These are phyloP conservation scores for Ommatoiulus sabulosus DNA, from an alignment of 2,888 invertebrate species.

Conservation along the genomic window DNA sequence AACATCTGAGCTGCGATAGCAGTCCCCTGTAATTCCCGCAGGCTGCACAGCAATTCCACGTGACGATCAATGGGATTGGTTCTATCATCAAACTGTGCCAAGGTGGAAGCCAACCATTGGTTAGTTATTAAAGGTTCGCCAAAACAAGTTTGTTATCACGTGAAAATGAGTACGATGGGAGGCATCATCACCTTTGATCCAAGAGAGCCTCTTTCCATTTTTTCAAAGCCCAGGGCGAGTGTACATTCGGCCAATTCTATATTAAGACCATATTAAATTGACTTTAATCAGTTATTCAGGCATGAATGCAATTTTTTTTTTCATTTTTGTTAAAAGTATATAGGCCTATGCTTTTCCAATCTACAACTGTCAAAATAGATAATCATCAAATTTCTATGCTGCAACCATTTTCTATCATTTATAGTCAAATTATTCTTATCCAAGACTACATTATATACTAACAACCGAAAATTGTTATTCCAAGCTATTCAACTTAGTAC, in stretches of 20 bases:
- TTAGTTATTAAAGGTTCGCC: neutral
- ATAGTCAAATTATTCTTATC: too few relatives aligned
- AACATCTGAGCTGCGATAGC: constrained; percentile 96
- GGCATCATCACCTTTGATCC: constrained; percentile 73
- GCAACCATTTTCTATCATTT: too few relatives aligned
- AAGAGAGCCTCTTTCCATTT: constrained; percentile 95
- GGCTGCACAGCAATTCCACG: constrained; percentile 84
- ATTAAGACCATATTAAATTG: constrained; percentile 26
- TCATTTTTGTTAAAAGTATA: neutral
- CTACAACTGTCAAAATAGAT: neutral
- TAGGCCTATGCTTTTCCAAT: neutral
- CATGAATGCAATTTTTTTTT: too few relatives aligned
- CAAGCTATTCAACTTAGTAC: too few relatives aligned
- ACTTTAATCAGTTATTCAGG: neutral
- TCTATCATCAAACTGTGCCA: constrained; percentile 77
- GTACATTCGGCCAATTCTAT: constrained; percentile 79
- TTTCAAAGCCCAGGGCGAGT: constrained; percentile 96
- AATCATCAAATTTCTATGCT: neutral
- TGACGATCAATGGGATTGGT: constrained; percentile 92
- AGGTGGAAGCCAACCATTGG: constrained; percentile 55
- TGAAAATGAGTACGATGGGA: constrained; percentile 59
- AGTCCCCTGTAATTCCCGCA: constrained; percentile 81
- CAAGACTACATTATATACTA: too few relatives aligned
- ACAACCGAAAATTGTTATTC: too few relatives aligned
- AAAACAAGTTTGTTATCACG: constrained; percentile 47